Base-by-base conservation (phyloP, 2,113 vertebrate genomes). In the Hystrix cristata region DNA sequence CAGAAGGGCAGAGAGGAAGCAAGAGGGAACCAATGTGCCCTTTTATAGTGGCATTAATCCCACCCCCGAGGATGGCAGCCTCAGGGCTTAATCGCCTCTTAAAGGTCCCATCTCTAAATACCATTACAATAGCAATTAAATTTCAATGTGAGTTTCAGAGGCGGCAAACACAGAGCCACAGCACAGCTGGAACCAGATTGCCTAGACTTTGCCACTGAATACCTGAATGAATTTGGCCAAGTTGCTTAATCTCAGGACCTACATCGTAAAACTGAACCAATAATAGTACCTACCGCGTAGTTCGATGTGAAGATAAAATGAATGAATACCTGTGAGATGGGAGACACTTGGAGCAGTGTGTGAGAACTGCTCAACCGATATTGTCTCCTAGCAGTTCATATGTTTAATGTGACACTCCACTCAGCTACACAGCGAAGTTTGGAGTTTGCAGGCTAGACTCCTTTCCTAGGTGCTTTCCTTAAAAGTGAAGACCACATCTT, bases 261-360 rank as follows among this genome's bases (percentile, higher is more conserved):
- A 16, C 25, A 78, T 92, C 94, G n/a, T 80, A 86, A 96, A 84
- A 80, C 1, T 76, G 46, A 87, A 59, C 57, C 81, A 88, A 62
- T 86, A 64, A 43, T 48, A 55, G 19, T 83, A 62, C 57, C 25
- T 60, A 59, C 25, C 65, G 48, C 8, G 0, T 29, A 64, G 71
- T 21, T 76, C 43, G 16, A 34, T 57, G 1, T 86, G 27, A 94
- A 1, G 64, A 83, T 25, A 48, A 95, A 89, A 83, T 72, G 34
- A 91, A 51, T 88, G 25, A 69, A 60, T 79, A 60, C 5, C 43
- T 29, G 43, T 10, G 72, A 65, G 67, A 71, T 29, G 43, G 7
- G 72, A 65, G 67, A 71, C 15, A 74, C 53, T 80, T 55, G 84
- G 8, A 62, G 60, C 14, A 83, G n/a, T 65, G 7, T 34, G n/a